Evolutionary conservation across 2,113 vertebrate species (phyloP).

Genomic region (Parus major): DNA sequence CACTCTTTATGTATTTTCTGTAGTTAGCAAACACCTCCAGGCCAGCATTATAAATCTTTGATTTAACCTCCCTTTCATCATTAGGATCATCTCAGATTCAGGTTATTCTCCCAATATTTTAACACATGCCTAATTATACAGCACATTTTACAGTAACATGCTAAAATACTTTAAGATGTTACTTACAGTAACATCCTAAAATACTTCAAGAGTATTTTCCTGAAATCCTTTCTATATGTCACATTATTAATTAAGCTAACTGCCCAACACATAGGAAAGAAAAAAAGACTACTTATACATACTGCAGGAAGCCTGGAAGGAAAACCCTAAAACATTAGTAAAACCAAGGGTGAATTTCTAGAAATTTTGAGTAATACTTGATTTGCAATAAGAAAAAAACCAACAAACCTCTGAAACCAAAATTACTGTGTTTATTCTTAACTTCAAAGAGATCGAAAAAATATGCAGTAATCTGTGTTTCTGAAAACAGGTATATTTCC

Average conservation of each 20-base stretch:
- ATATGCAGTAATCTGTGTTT: neutral
- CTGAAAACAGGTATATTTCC: neutral
- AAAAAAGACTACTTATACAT: neutral
- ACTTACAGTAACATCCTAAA: too few species aligned
- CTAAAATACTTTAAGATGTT: too few species aligned
- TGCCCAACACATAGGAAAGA: neutral
- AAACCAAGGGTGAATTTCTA: neutral
- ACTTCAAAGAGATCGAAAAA: neutral
- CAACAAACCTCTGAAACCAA: neutral
- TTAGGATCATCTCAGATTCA: neutral
- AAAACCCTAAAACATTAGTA: neutral
- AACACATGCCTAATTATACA: neutral
- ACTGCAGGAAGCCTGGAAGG: neutral
- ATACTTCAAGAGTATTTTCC: neutral
- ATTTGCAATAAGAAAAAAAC: neutral
- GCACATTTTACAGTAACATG: neutral
- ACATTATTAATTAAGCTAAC: neutral
- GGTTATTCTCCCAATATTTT: neutral
- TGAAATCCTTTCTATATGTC: neutral
- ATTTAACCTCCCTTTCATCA: conserved; percentile 27
- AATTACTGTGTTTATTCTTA: neutral
- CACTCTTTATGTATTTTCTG: neutral
- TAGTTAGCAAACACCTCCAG: neutral
- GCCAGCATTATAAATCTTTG: neutral
- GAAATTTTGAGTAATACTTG: neutral